Base-by-base conservation (phyloP, 1,140 invertebrate genomes). In the Lycorma delicatula region DNA sequence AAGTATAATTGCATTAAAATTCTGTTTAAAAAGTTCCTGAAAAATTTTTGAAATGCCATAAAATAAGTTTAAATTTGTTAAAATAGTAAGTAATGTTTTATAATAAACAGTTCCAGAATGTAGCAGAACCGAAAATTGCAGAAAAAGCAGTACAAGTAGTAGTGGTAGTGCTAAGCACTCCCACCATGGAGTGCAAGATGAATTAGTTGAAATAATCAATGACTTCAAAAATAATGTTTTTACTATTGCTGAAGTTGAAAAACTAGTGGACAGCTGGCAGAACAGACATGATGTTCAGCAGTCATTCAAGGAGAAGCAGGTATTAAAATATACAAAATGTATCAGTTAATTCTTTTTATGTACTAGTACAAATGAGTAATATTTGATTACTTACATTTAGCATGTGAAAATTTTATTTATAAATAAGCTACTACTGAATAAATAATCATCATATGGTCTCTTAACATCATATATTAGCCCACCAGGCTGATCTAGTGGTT, bases 201-300 rank as follows among this genome's bases (percentile, higher is more conserved):
- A 91, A 68, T 73, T 93, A 34, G 77, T 86, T 1, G 89, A 92
- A 72, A 89, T 93, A 22, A 89, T 93, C 64, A 89, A 87, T 63
- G 88, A 91, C 66, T 91, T 91, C 64, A 93, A 91, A 70, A 90
- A 91, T 65, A 90, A 91, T 64, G 86, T 90, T 1, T 87, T 89
- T 54, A 87, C 87, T 0, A 87, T 92, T 62, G 77, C 81, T 2
- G 87, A 91, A 73, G 85, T 90, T 0, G 89, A 92, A 72, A 81
- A 87, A 64, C 73, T 92, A 6, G 89, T 91, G 9, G 84, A 87
- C 70, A 84, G 84, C 65, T 93, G 89, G 89, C 81, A 82, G 63
- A 87, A 86, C 62, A 79, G 89, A 53, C 88, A 89, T 64, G 88
- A 91, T 69, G 89, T 89, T 0, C 85, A 90, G 63, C 86, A 88